These are phyloP conservation scores for Naso thynnoides DNA, from an alignment of 2,797 vertebrate genomes.

Conservation along the genomic window DNA sequence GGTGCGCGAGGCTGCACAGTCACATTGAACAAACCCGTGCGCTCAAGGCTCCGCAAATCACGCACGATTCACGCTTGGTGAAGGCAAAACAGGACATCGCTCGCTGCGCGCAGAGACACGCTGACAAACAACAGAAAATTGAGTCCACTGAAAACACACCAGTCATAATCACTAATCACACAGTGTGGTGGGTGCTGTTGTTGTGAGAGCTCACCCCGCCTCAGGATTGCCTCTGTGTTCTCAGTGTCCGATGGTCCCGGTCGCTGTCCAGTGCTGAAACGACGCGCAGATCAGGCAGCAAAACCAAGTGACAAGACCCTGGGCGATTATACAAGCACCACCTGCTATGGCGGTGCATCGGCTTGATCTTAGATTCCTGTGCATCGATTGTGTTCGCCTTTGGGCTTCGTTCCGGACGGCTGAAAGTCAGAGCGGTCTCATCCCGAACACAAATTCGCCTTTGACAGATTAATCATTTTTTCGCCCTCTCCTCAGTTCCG, in stretches of 20 bases:
- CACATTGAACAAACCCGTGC: slow-evolving; percentile 27
- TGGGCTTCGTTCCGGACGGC: slow-evolving; percentile 30
- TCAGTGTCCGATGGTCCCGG: slow-evolving; percentile 61
- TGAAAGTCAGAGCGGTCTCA: slow-evolving; percentile 69
- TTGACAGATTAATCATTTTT: slow-evolving; percentile 80
- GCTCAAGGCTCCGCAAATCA: slow-evolving; percentile 21
- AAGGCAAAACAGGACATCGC: slow-evolving; percentile 17
- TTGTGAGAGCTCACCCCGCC: slow-evolving; percentile 63
- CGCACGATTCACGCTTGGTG: neutral
- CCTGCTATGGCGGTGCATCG: slow-evolving; percentile 64
- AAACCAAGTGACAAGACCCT: slow-evolving; percentile 55
- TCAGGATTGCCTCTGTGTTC: slow-evolving; percentile 60
- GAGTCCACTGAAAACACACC: neutral
- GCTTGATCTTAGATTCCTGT: slow-evolving; percentile 28
- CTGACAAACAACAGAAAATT: neutral
- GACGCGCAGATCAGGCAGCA: slow-evolving; percentile 65
- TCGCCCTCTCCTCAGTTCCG: slow-evolving; percentile 60
- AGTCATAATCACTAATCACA: neutral
- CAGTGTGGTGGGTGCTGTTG: too few species aligned
- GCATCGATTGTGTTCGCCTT: slow-evolving; percentile 29
- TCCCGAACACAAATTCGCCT: slow-evolving; percentile 72
- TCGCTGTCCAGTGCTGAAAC: slow-evolving; percentile 85
- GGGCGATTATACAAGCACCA: slow-evolving; percentile 65
- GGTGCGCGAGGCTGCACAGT: slow-evolving; percentile 34
- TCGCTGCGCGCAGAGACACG: neutral